phyloP scores from a whole-genome alignment of 2,888 invertebrate species.

The Pyrrhia umbra region DNA sequence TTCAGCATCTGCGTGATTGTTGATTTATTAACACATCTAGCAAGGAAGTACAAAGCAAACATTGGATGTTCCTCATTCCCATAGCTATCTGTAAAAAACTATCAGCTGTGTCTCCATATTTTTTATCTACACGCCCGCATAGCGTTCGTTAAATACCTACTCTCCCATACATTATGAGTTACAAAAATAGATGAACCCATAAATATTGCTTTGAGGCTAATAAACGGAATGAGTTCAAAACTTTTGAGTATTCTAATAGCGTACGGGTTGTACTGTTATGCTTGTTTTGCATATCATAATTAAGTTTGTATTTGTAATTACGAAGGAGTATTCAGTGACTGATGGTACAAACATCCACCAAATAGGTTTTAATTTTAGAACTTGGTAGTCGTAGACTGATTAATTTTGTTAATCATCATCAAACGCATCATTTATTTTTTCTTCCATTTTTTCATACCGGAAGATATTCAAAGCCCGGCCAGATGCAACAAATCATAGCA shows the following conservation, averaged over 20 bases:
- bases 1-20: not conserved
- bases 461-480: conserved; percentile 8
- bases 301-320: not conserved
- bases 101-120: conserved; percentile 37
- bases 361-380: not conserved
- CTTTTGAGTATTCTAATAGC: conserved; percentile 15
- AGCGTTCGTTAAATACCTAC: conserved; percentile 22
- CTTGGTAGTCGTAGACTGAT: not conserved
- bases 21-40: not conserved
- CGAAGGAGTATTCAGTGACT: too few relatives aligned
- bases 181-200: conserved; percentile 60
- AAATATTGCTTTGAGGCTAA: conserved; percentile 40
- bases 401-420: conserved; percentile 15
- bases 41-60: conserved; percentile 22
- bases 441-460: not conserved
- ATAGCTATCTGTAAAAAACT: conserved; percentile 12
- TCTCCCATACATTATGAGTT: conserved; percentile 28
- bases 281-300: not conserved
- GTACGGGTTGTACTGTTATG: not conserved
- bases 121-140: conserved; percentile 31
- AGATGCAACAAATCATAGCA: conserved; percentile 24
- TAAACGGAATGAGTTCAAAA: conserved; percentile 29
- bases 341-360: too few relatives aligned
- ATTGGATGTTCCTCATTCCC: conserved; percentile 20
- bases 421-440: conserved; percentile 17